phyloP scores from a whole-genome alignment of 2,797 vertebrate genomes.

The Cuculus canorus region DNA sequence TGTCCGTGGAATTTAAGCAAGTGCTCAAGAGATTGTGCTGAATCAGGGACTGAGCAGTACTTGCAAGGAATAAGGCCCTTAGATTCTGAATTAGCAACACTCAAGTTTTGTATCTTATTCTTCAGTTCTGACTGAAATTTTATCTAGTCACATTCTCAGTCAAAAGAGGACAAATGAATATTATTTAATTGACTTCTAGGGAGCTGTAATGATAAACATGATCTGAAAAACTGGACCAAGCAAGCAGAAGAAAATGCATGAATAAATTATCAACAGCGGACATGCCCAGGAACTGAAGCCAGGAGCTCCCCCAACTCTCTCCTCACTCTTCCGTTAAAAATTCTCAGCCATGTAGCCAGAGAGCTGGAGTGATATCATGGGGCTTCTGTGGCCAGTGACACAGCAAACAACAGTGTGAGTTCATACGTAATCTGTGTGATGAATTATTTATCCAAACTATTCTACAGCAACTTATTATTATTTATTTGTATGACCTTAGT shows the following conservation, averaged over 20 bases:
- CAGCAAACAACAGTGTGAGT: not conserved
- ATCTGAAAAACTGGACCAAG: not conserved
- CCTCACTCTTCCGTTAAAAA: not conserved
- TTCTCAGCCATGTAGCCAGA: not conserved
- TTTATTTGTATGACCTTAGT: slow-evolving; percentile 6
- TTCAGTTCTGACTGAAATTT: not conserved
- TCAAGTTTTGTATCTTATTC: not conserved
- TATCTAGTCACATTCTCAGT: not conserved
- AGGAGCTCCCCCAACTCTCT: not conserved
- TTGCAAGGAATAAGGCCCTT: not conserved
- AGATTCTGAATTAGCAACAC: not conserved
- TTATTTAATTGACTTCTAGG: not conserved
- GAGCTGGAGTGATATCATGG: not conserved
- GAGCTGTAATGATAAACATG: not conserved
- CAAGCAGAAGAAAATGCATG: slow-evolving; percentile 3
- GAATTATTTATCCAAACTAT: slow-evolving; percentile 30
- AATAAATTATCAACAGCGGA: slow-evolving; percentile 25
- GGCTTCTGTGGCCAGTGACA: not conserved
- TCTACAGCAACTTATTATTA: not conserved
- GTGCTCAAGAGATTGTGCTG: slow-evolving; percentile 11
- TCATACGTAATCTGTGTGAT: not conserved
- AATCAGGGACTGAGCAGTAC: slow-evolving; percentile 11
- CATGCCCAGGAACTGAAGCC: not conserved
- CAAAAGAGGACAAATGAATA: not conserved
- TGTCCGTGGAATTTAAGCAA: slow-evolving; percentile 7